Evolutionary conservation across 2,888 invertebrate species (phyloP).

Genomic region (Lithosia quadra): DNA sequence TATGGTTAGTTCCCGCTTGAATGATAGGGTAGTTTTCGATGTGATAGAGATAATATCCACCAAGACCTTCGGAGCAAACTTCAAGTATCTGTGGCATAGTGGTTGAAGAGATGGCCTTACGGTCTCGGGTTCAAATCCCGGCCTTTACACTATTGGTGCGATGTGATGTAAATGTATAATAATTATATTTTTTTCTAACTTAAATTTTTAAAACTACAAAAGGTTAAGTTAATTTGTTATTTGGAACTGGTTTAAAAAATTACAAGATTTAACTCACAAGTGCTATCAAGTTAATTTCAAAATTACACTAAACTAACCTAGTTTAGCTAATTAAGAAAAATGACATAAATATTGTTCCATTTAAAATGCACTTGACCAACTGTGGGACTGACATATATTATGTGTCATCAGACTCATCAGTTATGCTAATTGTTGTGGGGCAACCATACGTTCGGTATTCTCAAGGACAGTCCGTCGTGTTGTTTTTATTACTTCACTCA

Average conservation of each 20-base stretch:
- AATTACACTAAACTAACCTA: neutral
- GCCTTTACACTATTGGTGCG: too few relatives aligned
- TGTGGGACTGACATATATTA: slow-evolving; percentile 58
- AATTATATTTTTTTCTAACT: too few relatives aligned
- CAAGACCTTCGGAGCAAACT: too few relatives aligned
- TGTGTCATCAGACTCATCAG: slow-evolving; percentile 24
- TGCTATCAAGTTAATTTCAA: neutral
- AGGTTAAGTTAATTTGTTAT: neutral
- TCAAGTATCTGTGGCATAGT: too few relatives aligned
- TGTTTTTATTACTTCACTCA: slow-evolving; percentile 8
- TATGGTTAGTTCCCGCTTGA: neutral
- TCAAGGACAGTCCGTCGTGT: slow-evolving; percentile 14
- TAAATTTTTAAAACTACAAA: neutral
- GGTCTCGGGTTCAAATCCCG: too few relatives aligned
- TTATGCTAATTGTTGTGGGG: slow-evolving; percentile 45
- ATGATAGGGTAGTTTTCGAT: neutral
- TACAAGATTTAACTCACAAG: neutral
- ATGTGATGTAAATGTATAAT: too few relatives aligned
- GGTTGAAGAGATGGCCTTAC: too few relatives aligned
- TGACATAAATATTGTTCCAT: slow-evolving; percentile 51
- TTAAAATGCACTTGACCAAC: slow-evolving; percentile 78
- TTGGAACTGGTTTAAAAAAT: too few relatives aligned
- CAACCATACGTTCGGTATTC: slow-evolving; percentile 47
- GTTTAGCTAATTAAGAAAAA: slow-evolving; percentile 9
- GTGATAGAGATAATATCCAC: neutral